Evolutionary conservation across 1,140 invertebrate genomes (phyloP), one percentile per base, ranked within the genome.

Genomic region (Parasteatoda tepidariorum): DNA sequence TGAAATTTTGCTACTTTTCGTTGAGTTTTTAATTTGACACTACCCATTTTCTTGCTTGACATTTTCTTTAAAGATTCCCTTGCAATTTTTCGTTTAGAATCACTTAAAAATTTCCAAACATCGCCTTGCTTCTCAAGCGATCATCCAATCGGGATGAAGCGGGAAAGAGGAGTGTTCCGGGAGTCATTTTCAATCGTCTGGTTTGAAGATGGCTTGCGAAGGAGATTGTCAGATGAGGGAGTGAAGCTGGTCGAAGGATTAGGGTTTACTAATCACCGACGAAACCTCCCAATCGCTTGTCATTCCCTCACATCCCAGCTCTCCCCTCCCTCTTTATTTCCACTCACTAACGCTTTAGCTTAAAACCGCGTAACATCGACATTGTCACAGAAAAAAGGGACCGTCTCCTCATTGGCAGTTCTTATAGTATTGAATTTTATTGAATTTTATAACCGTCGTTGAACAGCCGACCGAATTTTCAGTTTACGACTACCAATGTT

Each of bases 231-330:
- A n/a, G n/a, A n/a, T n/a, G n/a, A n/a, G n/a, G n/a, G n/a, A n/a
- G 59, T 59, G 55, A 5, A 73, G 70, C 24, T 59, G 48, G 13
- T 30, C 24, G 41, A 34, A 33, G 79, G 79, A 82, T 82, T 82
- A 82, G 55, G 66, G 30, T 30, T 34, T 26, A 48, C 79, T 71
- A 71, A 82, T 82, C 79, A 82, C 79, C 54, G 79, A 61, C 59
- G 79, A 54, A 71, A 38, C 18, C 55, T 33, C 76, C 76, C 55
- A n/a, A n/a, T n/a, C n/a, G n/a, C n/a, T n/a, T n/a, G n/a, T n/a
- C n/a, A n/a, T n/a, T n/a, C 13, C 31, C 28, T 33, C 18, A 3
- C 26, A 24, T 41, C 4, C 48, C 30, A 41, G 5, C 5, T n/a
- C 28, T 26, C 38, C 41, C 15, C 28, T 24, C 76, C n/a, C n/a